phyloP scores from a whole-genome alignment of 92 coral and sea anemone species.

The Siderastrea radians region DNA sequence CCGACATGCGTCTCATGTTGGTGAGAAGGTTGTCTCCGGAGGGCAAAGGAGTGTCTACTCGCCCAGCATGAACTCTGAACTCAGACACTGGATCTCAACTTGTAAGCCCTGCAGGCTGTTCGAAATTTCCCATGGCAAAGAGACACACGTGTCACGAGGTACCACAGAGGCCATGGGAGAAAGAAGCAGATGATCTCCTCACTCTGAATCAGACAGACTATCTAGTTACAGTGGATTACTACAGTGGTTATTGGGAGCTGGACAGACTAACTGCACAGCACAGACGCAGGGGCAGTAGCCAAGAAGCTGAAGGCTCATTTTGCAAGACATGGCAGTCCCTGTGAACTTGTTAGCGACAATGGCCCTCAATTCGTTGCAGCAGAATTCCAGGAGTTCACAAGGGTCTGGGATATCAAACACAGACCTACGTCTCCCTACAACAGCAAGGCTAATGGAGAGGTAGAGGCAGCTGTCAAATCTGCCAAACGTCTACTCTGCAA shows the following conservation, averaged over 20 bases:
- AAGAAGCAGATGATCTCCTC: neutral
- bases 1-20: conserved; percentile 37
- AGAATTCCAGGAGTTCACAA: conserved; percentile 48
- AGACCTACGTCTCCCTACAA: conserved; percentile 37
- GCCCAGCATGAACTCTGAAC: conserved; percentile 59
- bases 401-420: conserved; percentile 46
- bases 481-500: conserved; percentile 39
- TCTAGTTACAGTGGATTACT: conserved; percentile 31
- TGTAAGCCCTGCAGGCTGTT: conserved; percentile 45
- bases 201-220: conserved; percentile 41
- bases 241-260: conserved; percentile 44
- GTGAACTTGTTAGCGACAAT: conserved; percentile 39
- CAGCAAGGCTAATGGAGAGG: conserved; percentile 61
- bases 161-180: conserved; percentile 18
- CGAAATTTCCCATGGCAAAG: conserved; percentile 38
- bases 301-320: conserved; percentile 48
- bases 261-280: conserved; percentile 5
- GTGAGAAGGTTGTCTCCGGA: conserved; percentile 47
- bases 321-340: conserved; percentile 44
- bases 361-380: conserved; percentile 53
- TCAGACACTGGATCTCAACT: conserved; percentile 39
- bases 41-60: conserved; percentile 50
- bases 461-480: conserved; percentile 47
- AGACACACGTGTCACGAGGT: conserved; percentile 40
- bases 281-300: conserved; percentile 28